Evolutionary conservation across 2,113 vertebrate species (phyloP), one percentile per base, ranked within the genome.

Genomic region (Sorex fumeus): DNA sequence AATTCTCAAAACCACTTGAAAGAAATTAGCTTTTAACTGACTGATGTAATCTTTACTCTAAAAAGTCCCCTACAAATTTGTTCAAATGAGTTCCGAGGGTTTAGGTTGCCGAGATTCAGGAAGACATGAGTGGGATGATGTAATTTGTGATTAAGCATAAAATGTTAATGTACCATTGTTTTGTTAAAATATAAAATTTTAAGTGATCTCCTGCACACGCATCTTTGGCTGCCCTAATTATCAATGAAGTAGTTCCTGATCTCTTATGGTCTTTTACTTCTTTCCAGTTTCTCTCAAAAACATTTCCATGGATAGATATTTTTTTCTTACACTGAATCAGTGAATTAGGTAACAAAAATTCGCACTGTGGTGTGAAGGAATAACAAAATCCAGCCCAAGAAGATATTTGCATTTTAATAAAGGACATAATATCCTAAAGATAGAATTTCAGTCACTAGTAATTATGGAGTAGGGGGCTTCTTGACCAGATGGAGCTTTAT

Each of bases 401-500:
- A 84, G 34, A 88, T 90, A 92, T 95, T 90, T 90, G 70, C 75
- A 83, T 92, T 94, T 91, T 91, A 79, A 95, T 93, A 93, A 92
- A 85, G 57, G n/a, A 88, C 50, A 88, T 79, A 36, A 95, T 86
- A 36, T 92, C 60, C 66, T 83, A 90, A 94, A 92, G 86, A 86
- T 92, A 88, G 71, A 94, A 94, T 93, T 94, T 90, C 83, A 86
- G 45, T 43, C 47, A 75, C 34, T 78, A 71, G 74, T 85, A 96
- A 90, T 80, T 93, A 94, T 45, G 50, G 47, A 95, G 70, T 92
- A 83, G 11, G 75, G 94, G 95, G 40, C 79, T 96, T 90, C 86
- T 88, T 88, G 75, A 60, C 23, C 86, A 85, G 75, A 88, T 93
- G 79, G 83, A 93, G 79, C 53, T 91, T 90, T 92, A 93, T 89